Percentiles rank a stretch among this genome's conserved stretches.
Conservation (phyloP, 2,113 vertebrate genomes). For the Festucalex cinctus region DNA sequence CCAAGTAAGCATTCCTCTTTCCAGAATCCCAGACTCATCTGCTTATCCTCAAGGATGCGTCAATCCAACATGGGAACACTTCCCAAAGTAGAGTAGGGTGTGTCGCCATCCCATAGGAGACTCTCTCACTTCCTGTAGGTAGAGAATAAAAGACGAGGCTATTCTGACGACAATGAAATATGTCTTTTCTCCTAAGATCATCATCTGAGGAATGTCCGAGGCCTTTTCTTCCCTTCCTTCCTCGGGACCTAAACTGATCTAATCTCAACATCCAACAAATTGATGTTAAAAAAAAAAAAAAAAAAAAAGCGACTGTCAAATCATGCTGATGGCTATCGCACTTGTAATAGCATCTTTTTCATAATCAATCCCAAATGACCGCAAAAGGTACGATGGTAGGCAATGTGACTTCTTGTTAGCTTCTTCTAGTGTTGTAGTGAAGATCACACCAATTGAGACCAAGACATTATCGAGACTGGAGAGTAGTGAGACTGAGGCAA, state of each 20-base stretch:
- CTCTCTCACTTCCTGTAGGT: conserved; percentile 20
- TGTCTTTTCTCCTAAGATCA: background rate
- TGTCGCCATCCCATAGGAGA: conserved; percentile 25
- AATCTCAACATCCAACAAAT: background rate
- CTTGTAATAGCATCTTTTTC: too few species aligned
- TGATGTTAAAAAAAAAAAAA: background rate
- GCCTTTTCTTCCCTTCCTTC: background rate
- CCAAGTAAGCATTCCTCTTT: conserved; percentile 36
- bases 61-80: conserved; percentile 36
- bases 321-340: background rate
- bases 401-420: too few species aligned
- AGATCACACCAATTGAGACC: too few species aligned
- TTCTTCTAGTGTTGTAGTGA: too few species aligned
- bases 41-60: conserved; percentile 43
- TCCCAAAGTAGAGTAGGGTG: conserved; percentile 35
- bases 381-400: too few species aligned
- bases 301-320: background rate
- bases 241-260: background rate
- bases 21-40: conserved; percentile 49
- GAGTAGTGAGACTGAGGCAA: too few species aligned
- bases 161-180: background rate
- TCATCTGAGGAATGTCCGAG: background rate
- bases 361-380: too few species aligned
- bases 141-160: conserved; percentile 7
- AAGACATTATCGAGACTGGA: too few species aligned